Percentiles rank a stretch among this genome's conserved stretches.
Conservation (phyloP, 2,797 vertebrate genomes). For the Cephalopachus bancanus region DNA sequence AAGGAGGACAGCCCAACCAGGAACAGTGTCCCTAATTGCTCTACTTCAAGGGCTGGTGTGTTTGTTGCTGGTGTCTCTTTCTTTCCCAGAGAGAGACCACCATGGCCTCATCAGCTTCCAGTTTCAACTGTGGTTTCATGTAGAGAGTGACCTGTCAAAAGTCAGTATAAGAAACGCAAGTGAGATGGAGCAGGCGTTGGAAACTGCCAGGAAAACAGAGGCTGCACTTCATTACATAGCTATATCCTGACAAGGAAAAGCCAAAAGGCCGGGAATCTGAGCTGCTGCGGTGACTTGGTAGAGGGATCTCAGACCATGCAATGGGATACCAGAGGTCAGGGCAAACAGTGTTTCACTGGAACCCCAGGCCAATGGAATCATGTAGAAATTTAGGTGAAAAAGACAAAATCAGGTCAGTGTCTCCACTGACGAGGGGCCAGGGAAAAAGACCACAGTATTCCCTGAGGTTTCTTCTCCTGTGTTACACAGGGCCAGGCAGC, state of each 20-base stretch:
- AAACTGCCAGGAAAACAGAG: conserved; percentile 63
- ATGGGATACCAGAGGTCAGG: conserved; percentile 57
- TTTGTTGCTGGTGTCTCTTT: conserved; percentile 24
- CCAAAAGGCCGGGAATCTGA: conserved; percentile 69
- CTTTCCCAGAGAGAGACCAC: conserved; percentile 41
- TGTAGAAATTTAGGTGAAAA: conserved; percentile 40
- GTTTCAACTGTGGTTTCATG: conserved; percentile 70
- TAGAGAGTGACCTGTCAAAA: conserved; percentile 77
- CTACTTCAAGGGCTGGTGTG: not conserved
- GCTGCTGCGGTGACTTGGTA: conserved; percentile 71
- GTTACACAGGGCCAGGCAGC: not conserved
- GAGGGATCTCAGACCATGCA: conserved; percentile 29
- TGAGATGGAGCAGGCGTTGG: conserved; percentile 70
- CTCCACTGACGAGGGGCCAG: conserved; percentile 29
- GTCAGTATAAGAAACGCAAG: conserved; percentile 64
- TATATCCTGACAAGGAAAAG: conserved; percentile 74
- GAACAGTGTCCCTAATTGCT: not conserved
- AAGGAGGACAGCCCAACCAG: not conserved
- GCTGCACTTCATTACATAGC: conserved; percentile 74
- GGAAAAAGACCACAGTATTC: not conserved
- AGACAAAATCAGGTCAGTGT: conserved; percentile 65
- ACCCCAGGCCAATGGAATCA: conserved; percentile 52
- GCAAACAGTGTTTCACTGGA: not conserved
- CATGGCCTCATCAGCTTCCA: conserved; percentile 43
- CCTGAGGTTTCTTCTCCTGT: not conserved